These are phyloP conservation scores for Schrankia costaestrigalis DNA, from an alignment of 2,888 invertebrate species.

Conservation along the genomic window DNA sequence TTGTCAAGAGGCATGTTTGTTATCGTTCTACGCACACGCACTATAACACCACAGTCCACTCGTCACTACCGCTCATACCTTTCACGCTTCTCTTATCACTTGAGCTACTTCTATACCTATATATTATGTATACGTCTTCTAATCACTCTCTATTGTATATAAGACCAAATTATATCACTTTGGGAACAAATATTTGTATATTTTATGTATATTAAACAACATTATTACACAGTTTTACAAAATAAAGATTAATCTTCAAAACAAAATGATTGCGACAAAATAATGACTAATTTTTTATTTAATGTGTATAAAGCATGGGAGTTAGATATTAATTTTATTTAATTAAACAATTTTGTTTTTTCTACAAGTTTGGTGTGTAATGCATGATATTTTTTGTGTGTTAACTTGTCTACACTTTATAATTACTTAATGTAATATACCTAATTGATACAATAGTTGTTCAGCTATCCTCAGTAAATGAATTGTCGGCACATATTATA, in stretches of 20 bases:
- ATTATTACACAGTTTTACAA: constrained; percentile 6
- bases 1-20: constrained; percentile 45
- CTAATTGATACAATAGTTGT: too few relatives aligned
- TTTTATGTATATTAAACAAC: constrained; percentile 9
- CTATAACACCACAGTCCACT: constrained; percentile 46
- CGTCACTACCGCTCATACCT: constrained; percentile 42
- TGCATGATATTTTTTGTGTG: constrained; percentile 34
- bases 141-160: constrained; percentile 28
- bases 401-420: too few relatives aligned
- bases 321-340: constrained; percentile 7
- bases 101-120: constrained; percentile 55
- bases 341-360: too few relatives aligned
- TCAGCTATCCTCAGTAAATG: too few relatives aligned
- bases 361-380: constrained; percentile 10
- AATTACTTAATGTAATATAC: too few relatives aligned
- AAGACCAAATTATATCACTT: constrained; percentile 57
- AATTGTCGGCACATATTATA: too few relatives aligned
- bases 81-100: constrained; percentile 59
- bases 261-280: constrained; percentile 13
- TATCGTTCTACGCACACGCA: constrained; percentile 42
- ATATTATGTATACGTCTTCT: constrained; percentile 33
- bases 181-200: constrained; percentile 25
- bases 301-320: constrained; percentile 21
- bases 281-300: neutral
- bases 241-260: constrained; percentile 5